Evolutionary conservation across 2,113 vertebrate species (phyloP).

Genomic region (Ursus arctos): DNA sequence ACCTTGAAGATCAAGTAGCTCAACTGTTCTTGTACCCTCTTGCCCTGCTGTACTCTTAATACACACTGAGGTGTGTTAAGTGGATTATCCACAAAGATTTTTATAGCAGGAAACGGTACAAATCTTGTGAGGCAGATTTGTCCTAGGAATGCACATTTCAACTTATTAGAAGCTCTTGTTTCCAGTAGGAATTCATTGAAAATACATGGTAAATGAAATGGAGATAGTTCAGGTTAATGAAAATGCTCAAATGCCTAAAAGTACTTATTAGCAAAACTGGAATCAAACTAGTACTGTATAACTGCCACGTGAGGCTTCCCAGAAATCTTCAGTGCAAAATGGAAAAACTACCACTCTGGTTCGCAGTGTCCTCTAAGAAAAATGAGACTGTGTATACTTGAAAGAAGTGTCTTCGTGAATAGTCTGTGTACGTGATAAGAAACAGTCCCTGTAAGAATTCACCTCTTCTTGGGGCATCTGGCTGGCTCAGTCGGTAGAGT

Average conservation of each 20-base stretch:
- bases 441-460: neutral
- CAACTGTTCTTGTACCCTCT: neutral
- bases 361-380: neutral
- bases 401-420: neutral
- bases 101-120: neutral
- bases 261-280: neutral
- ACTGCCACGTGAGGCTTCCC: neutral
- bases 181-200: neutral
- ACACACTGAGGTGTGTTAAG: neutral
- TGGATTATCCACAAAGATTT: neutral
- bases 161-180: neutral
- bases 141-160: neutral
- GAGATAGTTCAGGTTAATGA: neutral
- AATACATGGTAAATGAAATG: neutral
- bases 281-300: neutral
- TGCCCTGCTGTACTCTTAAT: neutral
- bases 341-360: neutral
- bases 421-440: neutral
- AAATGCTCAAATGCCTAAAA: neutral
- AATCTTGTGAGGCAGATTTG: neutral
- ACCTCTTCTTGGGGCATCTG: neutral
- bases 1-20: neutral
- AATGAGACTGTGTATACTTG: neutral
- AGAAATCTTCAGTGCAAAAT: neutral
- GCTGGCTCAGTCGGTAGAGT: neutral